Evolutionary conservation across 2,113 vertebrate species (phyloP), one percentile per base, ranked within the genome.

Genomic region (Archocentrus centrarchus): DNA sequence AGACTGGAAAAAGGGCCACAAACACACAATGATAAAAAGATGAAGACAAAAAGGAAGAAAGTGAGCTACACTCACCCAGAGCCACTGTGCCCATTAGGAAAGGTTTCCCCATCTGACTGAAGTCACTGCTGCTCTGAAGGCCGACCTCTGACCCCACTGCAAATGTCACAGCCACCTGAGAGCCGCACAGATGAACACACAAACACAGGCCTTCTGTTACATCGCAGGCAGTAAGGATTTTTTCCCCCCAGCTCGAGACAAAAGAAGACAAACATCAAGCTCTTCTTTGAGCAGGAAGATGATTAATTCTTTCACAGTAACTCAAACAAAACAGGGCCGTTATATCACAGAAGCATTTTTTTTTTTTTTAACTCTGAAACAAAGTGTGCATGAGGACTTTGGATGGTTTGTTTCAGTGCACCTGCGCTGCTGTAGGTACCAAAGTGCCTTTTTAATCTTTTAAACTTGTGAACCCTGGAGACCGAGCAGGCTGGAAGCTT

Each of bases 21-120:
- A 55, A 50, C 32, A 76, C 47, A 57, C 17, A 82, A 35, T 75
- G 57, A 85, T 60, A 41, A 62, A 85, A 82, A 77, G 41, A 83
- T 47, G 37, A 30, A 35, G 14, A 82, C 22, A 79, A 13, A 79
- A 53, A 84, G 18, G 35, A 73, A n/a, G 70, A 64, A 20, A 62
- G 53, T 4, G 61, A 83, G 58, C 53, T 15, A 80, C 1, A 22
- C 0, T 94, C 90, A 96, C 95, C 94, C 37, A 96, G 93, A 86
- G 95, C 94, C 75, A 95, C 93, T 22, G 94, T 95, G 68, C 93
- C 95, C 94, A 93, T 96, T 59, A 96, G 89, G 86, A 96, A 96
- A 89, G 94, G 94, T 80, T 93, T 95, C 47, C 94, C 92, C 84
- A 96, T 95, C 86, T 93, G 89, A 82, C 90, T 92, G 93, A 95